Percentiles rank a stretch among this genome's conserved stretches.
Conservation (phyloP, 2,888 invertebrate genomes). For the Protonemura montana region DNA sequence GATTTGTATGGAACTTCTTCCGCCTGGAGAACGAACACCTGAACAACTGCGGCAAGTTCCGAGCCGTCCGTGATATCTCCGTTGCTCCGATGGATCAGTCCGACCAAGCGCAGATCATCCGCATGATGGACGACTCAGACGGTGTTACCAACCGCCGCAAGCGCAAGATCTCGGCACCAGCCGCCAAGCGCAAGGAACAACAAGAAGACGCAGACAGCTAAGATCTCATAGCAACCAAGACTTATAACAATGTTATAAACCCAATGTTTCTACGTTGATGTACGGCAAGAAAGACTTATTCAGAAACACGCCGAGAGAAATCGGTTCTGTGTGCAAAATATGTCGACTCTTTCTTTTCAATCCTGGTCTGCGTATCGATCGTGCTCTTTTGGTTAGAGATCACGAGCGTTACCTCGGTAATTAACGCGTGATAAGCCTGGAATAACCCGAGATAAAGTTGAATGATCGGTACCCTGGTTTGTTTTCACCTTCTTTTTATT, state of each 20-base stretch:
- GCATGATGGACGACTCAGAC: slow-evolving; percentile 68
- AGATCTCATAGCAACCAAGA: background rate
- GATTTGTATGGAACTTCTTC: slow-evolving; percentile 90
- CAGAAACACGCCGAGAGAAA: too few relatives aligned
- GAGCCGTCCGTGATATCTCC: slow-evolving; percentile 86
- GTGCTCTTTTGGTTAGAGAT: too few relatives aligned
- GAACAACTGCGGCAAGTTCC: slow-evolving; percentile 88
- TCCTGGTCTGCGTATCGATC: too few relatives aligned
- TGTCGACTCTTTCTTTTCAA: too few relatives aligned
- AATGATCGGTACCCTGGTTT: too few relatives aligned
- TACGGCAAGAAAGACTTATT: too few relatives aligned
- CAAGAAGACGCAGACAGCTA: slow-evolving; percentile 49
- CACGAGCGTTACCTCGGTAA: too few relatives aligned
- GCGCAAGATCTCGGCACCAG: slow-evolving; percentile 50
- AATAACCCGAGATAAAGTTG: too few relatives aligned
- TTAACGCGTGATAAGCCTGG: too few relatives aligned
- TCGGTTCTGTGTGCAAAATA: too few relatives aligned
- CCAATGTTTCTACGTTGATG: too few relatives aligned
- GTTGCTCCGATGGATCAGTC: slow-evolving; percentile 79
- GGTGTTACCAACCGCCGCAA: slow-evolving; percentile 62
- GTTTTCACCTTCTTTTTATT: background rate
- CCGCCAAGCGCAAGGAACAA: slow-evolving; percentile 51
- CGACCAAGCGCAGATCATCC: slow-evolving; percentile 68
- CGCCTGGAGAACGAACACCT: slow-evolving; percentile 89
- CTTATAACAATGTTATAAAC: too few relatives aligned